Base-by-base conservation (phyloP, 2,888 invertebrate genomes). In the Lithophane socia region DNA sequence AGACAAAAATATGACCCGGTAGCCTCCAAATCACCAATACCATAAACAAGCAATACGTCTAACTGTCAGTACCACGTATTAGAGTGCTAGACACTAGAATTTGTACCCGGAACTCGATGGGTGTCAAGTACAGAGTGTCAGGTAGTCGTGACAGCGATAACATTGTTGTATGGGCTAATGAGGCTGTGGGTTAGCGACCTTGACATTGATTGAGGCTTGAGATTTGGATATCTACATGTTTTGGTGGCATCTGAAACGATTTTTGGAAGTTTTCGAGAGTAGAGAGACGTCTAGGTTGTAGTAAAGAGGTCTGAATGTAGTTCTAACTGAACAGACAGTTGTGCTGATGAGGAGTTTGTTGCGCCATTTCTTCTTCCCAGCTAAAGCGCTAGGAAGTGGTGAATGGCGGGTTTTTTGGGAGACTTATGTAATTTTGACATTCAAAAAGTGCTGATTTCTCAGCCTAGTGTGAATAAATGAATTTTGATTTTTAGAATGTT, bases 51-150 rank as follows among this genome's bases (percentile, higher is more conserved):
- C 56, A 61, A 54, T 65, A 63, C 52, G 9, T 69, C 60, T 75
- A 65, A 73, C 86, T 89, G 84, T 88, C 80, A 85, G 71, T 91
- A 92, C 92, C 80, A 64, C 73, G 91, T 91, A 92, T 91, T 91
- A 92, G 90, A 69, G 86, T 86, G 90, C 93, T 93, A 93, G 92
- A 85, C 86, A 86, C 93, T 95, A 94, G 93, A 91, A 92, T 91
- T 85, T 80, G 82, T 95, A 95, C 95, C 91, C 91, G 93, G 95
- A 95, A 95, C 91, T 78, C 75, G 75, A 76, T 79, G 67, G 78
- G 93, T 90, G 90, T 95, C 94, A 72, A 71, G 86, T 94, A 88
- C 79, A 91, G 71, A 84, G 86, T 77, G 71, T 80, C 85, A 80
- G 44, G 78, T 87, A 72, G 37, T 74, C 74, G 49, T 56, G n/a